Evolutionary conservation across 2,797 vertebrate species (phyloP).

Genomic region (Cirrhinus molitorella): DNA sequence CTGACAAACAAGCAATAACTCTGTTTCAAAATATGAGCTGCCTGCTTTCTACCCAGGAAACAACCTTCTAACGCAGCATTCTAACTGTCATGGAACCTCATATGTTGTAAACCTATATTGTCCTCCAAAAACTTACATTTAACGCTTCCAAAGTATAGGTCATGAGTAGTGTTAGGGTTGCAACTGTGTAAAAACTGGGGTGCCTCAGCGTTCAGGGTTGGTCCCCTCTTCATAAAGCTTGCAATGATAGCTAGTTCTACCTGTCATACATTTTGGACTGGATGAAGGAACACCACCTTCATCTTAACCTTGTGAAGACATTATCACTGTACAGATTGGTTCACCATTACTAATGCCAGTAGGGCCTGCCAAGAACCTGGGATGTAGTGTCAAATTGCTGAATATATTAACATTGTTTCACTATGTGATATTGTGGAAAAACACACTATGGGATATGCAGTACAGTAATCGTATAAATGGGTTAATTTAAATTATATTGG

Average conservation of each 20-base stretch:
- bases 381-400: not conserved
- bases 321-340: not conserved
- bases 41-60: not conserved
- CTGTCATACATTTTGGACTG: not conserved
- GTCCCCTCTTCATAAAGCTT: not conserved
- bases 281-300: not conserved
- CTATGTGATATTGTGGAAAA: not conserved
- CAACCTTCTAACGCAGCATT: not conserved
- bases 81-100: not conserved
- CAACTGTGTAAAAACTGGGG: not conserved
- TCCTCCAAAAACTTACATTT: not conserved
- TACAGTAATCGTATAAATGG: not conserved
- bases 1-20: not conserved
- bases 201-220: not conserved
- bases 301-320: not conserved
- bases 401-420: not conserved
- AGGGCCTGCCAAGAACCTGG: not conserved
- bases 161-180: not conserved
- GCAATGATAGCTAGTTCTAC: not conserved
- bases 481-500: not conserved
- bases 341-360: not conserved
- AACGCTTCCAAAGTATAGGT: not conserved
- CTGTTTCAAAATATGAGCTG: not conserved
- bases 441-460: not conserved
- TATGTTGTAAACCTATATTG: constrained; percentile 30